Conservation (phyloP, 2,113 vertebrate genomes). For the Phalacrocorax carbo region DNA sequence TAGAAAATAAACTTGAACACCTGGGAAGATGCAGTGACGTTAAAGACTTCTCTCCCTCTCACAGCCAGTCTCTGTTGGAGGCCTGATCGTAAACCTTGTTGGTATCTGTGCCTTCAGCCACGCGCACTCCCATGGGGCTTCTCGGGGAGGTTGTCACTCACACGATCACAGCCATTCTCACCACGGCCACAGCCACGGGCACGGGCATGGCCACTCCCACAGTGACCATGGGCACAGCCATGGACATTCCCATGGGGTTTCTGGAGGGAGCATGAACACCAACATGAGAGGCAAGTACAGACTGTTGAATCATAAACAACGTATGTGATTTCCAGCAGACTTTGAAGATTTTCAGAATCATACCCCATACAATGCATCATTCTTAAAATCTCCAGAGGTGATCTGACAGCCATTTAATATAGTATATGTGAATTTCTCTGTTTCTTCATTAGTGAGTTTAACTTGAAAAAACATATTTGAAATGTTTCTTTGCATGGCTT, state of each 20-base stretch:
- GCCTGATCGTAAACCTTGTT: slow-evolving; percentile 94
- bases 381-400: not conserved
- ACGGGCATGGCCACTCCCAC: slow-evolving; percentile 74
- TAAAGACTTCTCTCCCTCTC: slow-evolving; percentile 33
- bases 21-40: not conserved
- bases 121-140: slow-evolving; percentile 84
- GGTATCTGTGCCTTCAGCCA: slow-evolving; percentile 99
- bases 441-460: not conserved
- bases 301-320: rapidly evolving
- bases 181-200: slow-evolving; percentile 73
- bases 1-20: not conserved
- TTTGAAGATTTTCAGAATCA: not conserved
- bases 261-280: slow-evolving; percentile 90
- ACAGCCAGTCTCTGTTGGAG: slow-evolving; percentile 95
- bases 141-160: slow-evolving; percentile 80
- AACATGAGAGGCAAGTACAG: slow-evolving; percentile 92
- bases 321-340: not conserved
- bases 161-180: slow-evolving; percentile 88
- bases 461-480: not conserved
- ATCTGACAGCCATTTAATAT: not conserved
- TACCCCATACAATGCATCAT: not conserved
- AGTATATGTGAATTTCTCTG: not conserved
- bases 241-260: slow-evolving; percentile 78
- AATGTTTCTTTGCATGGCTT: not conserved
- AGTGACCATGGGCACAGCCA: slow-evolving; percentile 80